Conservation (phyloP, 1,140 invertebrate species). For the Tetramorium parvispinum region DNA sequence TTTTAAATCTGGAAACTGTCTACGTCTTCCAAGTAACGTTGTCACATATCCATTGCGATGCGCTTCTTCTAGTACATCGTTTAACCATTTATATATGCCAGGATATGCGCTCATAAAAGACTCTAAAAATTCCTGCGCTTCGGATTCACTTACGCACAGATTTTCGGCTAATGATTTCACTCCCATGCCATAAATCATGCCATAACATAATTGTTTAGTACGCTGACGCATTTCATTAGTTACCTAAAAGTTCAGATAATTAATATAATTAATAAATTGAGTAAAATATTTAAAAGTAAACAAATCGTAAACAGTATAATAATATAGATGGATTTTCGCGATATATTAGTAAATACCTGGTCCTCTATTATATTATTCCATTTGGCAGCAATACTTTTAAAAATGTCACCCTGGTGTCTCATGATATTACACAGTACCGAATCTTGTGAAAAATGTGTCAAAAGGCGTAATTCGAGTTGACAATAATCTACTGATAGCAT, state of each 20-base stretch:
- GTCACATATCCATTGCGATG: slow-evolving; percentile 91
- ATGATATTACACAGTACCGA: slow-evolving; percentile 90
- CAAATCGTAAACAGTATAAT: not conserved
- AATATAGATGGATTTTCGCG: not conserved
- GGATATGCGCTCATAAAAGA: slow-evolving; percentile 94
- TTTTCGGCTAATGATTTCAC: slow-evolving; percentile 93
- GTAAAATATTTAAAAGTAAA: not conserved
- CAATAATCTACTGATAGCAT: slow-evolving; percentile 97
- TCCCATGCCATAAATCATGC: slow-evolving; percentile 99
- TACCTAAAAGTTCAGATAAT: slow-evolving; percentile 85
- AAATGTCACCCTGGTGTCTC: slow-evolving; percentile 92
- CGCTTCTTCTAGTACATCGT: slow-evolving; percentile 89
- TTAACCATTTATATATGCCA: slow-evolving; percentile 89
- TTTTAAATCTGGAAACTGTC: slow-evolving; percentile 93
- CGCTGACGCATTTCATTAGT: slow-evolving; percentile 92
- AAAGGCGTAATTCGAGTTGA: slow-evolving; percentile 96
- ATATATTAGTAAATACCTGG: slow-evolving; percentile 85
- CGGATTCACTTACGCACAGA: slow-evolving; percentile 92
- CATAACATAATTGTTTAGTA: slow-evolving; percentile 98
- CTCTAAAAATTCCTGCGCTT: slow-evolving; percentile 93
- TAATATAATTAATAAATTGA: slow-evolving; percentile 45
- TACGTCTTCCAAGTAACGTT: slow-evolving; percentile 92
- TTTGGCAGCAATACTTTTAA: slow-evolving; percentile 93
- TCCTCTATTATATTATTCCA: slow-evolving; percentile 90
- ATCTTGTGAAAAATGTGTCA: slow-evolving; percentile 96